Evolutionary conservation across 2,113 vertebrate genomes (phyloP).

Genomic region (Epinephelus lanceolatus): DNA sequence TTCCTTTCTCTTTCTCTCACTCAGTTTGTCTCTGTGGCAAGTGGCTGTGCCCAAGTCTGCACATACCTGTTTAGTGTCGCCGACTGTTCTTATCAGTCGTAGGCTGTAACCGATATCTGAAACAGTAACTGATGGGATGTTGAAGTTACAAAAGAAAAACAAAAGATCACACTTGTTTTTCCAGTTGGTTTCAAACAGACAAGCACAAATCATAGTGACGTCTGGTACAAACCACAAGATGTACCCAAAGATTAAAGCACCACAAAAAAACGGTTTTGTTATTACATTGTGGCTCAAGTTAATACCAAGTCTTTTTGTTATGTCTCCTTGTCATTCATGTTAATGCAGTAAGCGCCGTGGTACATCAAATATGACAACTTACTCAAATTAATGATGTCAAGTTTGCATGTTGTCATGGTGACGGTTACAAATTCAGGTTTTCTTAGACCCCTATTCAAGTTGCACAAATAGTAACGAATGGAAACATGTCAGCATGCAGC

Average conservation of each 20-base stretch:
- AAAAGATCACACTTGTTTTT: constrained; percentile 32
- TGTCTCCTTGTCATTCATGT: constrained; percentile 48
- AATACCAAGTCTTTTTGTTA: constrained; percentile 30
- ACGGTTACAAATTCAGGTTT: constrained; percentile 13
- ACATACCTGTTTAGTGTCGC: constrained; percentile 4
- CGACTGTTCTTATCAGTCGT: neutral
- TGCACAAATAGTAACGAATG: constrained; percentile 5
- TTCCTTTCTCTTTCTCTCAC: constrained; percentile 38
- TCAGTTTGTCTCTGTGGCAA: neutral
- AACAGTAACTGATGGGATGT: constrained; percentile 11
- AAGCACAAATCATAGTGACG: constrained; percentile 6
- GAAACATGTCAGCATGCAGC: neutral
- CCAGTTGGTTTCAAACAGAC: constrained; percentile 11
- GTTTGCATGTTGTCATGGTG: constrained; percentile 44
- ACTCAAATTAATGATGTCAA: constrained; percentile 40
- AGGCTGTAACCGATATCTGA: neutral
- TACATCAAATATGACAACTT: neutral
- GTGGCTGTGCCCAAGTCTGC: neutral
- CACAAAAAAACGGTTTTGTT: constrained; percentile 21
- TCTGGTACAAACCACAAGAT: constrained; percentile 29
- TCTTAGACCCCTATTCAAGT: constrained; percentile 16
- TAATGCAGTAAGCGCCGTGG: constrained; percentile 8
- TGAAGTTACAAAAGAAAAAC: constrained; percentile 22
- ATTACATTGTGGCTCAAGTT: constrained; percentile 29
- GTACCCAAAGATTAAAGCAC: constrained; percentile 20